Percentiles rank a stretch among this genome's conserved stretches.
These are phyloP conservation scores for Matsumyia berberina DNA, from an alignment of 2,888 invertebrate genomes.

Conservation along the genomic window DNA sequence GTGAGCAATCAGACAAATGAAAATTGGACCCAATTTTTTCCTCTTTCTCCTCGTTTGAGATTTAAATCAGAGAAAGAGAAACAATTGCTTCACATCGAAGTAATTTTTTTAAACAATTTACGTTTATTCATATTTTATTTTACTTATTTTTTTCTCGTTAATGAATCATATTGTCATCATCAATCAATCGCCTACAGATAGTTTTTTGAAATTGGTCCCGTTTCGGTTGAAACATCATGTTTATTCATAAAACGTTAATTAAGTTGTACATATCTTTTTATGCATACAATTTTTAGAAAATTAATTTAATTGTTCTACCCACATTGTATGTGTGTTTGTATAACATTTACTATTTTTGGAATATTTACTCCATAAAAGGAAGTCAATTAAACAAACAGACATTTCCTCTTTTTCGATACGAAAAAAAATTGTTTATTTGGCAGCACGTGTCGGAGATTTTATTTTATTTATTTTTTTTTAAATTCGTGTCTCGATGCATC, in stretches of 20 bases:
- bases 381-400: conserved; percentile 28
- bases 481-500: background rate
- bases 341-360: conserved; percentile 34
- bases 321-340: background rate
- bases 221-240: background rate
- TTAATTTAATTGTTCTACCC: conserved; percentile 23
- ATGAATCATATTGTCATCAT: conserved; percentile 1
- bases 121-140: background rate
- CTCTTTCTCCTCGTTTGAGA: background rate
- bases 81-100: background rate
- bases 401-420: conserved; percentile 17
- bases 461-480: too few species aligned
- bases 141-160: conserved; percentile 2
- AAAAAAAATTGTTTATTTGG: background rate
- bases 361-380: conserved; percentile 13
- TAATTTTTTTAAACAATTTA: conserved; percentile 3
- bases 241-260: conserved; percentile 7
- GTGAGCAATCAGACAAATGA: background rate
- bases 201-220: conserved; percentile 4
- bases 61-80: conserved; percentile 3
- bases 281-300: conserved; percentile 3
- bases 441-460: conserved; percentile 18
- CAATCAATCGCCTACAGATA: conserved; percentile 29
- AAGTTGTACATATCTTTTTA: background rate
- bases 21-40: background rate